Evolutionary conservation across 2,888 invertebrate species (phyloP).

Genomic region (Caenorhabditis auriculariae): DNA sequence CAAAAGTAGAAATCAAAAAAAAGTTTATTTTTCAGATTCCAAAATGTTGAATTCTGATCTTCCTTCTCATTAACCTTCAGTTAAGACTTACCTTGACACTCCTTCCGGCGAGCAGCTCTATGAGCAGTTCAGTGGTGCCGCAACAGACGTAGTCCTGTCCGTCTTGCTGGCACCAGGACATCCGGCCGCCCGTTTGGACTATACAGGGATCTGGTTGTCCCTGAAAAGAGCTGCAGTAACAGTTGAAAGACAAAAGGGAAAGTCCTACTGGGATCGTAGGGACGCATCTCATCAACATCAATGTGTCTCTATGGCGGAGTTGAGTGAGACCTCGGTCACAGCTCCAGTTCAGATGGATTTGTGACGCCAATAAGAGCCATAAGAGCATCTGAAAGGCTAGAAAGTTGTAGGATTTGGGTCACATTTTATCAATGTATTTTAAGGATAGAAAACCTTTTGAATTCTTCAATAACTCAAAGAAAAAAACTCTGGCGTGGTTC

Average conservation of each 20-base stretch:
- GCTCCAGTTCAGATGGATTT: too few species aligned
- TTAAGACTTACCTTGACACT: constrained; percentile 10
- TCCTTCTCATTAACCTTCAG: too few species aligned
- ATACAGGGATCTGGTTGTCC: constrained; percentile 46
- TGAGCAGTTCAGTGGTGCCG: constrained; percentile 35
- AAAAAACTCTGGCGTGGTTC: too few species aligned
- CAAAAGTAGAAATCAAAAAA: too few species aligned
- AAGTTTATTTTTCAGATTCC: too few species aligned
- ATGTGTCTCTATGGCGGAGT: constrained; percentile 32
- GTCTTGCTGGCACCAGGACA: constrained; percentile 39
- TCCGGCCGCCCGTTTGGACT: constrained; percentile 35
- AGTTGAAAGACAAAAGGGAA: not conserved
- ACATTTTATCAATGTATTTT: too few species aligned
- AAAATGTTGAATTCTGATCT: too few species aligned
- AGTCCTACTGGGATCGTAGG: constrained; percentile 34
- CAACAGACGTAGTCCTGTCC: constrained; percentile 42
- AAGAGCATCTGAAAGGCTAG: too few species aligned
- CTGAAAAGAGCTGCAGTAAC: constrained; percentile 12
- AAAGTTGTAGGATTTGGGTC: too few species aligned
- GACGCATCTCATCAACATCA: constrained; percentile 41
- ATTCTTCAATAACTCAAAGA: too few species aligned
- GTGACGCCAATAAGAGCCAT: too few species aligned
- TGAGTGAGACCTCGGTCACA: constrained; percentile 44
- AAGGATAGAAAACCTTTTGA: too few species aligned
- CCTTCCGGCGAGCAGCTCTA: constrained; percentile 35